Percentiles rank a stretch among this genome's conserved stretches.
Evolutionary conservation across 2,113 vertebrate genomes (phyloP).

Genomic region (Symphodus melops): DNA sequence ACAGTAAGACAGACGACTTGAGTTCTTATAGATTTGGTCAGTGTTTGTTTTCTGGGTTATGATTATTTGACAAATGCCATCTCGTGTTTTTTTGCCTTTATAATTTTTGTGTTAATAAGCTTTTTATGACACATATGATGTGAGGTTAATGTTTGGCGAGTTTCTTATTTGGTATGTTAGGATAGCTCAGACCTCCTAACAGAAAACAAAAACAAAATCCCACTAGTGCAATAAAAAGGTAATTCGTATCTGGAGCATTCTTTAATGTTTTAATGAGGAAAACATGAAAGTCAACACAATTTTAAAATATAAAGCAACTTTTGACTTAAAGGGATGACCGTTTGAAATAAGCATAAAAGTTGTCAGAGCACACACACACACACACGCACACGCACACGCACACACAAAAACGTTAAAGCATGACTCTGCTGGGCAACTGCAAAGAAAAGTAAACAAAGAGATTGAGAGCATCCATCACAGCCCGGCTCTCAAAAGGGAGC

Average conservation of each 20-base stretch:
- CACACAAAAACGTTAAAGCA: slow-evolving; percentile 30
- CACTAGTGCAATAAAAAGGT: not conserved
- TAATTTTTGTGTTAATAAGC: not conserved
- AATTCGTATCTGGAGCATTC: not conserved
- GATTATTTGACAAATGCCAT: slow-evolving; percentile 1
- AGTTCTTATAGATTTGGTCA: not conserved
- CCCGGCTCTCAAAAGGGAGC: slow-evolving; percentile 64
- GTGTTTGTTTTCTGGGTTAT: not conserved
- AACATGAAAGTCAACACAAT: slow-evolving; percentile 13
- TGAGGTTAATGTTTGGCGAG: not conserved
- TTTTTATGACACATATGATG: not conserved
- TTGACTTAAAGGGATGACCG: not conserved
- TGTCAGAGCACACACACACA: not conserved
- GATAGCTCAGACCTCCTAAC: too few species aligned
- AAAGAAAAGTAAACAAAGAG: slow-evolving; percentile 75
- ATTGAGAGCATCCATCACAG: slow-evolving; percentile 60
- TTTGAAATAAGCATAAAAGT: too few species aligned
- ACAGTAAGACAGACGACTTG: too few species aligned
- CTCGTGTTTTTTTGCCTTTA: slow-evolving; percentile 6
- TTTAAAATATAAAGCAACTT: slow-evolving; percentile 8
- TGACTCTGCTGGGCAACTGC: slow-evolving; percentile 40
- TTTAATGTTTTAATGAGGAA: not conserved
- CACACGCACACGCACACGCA: slow-evolving; percentile 21
- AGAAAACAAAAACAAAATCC: not conserved
- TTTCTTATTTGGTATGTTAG: slow-evolving; percentile 22